Base-by-base conservation (phyloP, 2,113 vertebrate genomes). In the Megalops atlanticus region DNA sequence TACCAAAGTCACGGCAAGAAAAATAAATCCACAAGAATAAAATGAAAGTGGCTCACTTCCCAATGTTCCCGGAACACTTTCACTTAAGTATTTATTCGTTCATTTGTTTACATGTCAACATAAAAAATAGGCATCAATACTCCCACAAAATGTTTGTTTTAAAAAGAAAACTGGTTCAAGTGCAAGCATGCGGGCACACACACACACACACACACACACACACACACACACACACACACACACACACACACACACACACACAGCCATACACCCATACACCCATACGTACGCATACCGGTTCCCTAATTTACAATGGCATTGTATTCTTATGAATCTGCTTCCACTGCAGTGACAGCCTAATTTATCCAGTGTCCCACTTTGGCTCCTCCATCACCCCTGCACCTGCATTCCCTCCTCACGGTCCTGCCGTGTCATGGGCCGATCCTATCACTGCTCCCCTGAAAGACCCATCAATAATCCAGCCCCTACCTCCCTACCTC, bases 221-320 rank as follows among this genome's bases (percentile, higher is more conserved):
- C 64, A 27, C 64, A 27, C 7, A 69, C 85, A 88, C 84, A 79
- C 86, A 87, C 6, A 87, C 35, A 85, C n/a, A 33, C n/a, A 77
- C 75, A 54, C 45, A 76, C 43, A 33, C 21, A 47, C 43, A 76
- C 43, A 76, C 74, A 76, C 1, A 74, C 38, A 33, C 36, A 24
- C 41, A 2, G 11, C 21, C 43, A n/a, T 70, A 33, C 18, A 33
- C 39, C 36, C 16, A 33, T 24, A 76, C 40, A 27, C 24, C 21
- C 74, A 43, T 24, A 31, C 54, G 31, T n/a, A 64, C 58, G 31
- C 58, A 64, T n/a, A n/a, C 15, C 24, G 3, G 1, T n/a, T 24
- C 21, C 4, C 2, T 58, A 58, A n/a, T 40, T 74, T 18, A 38
- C 72, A 40, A 38, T 4, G 8, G 11, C 2, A 39, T 21, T 27